These are phyloP conservation scores for Nyctibius bracteatus DNA, from an alignment of 2,113 vertebrate genomes.

Conservation along the genomic window DNA sequence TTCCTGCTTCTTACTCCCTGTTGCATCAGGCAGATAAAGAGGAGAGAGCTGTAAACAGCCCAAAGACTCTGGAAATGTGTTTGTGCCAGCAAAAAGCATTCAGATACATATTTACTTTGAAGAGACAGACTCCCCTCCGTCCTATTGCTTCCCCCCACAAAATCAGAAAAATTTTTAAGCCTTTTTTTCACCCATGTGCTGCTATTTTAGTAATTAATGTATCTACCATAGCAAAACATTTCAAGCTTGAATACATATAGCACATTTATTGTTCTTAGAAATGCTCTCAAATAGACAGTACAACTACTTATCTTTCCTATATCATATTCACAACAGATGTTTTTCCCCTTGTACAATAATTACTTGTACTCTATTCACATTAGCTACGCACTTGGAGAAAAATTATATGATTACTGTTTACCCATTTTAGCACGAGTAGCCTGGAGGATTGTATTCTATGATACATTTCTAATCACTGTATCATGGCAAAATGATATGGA, in stretches of 20 bases:
- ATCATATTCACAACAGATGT: background rate
- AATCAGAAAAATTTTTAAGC: background rate
- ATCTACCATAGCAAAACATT: background rate
- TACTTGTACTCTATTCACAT: background rate
- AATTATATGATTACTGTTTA: background rate
- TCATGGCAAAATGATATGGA: background rate
- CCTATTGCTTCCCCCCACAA: fast-evolving
- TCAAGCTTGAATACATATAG: background rate
- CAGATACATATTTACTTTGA: background rate
- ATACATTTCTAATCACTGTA: background rate
- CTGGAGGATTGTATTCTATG: background rate
- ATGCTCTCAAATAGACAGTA: background rate
- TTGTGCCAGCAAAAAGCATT: background rate
- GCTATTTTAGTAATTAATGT: conserved; percentile 11
- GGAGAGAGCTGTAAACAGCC: background rate
- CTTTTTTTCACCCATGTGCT: background rate
- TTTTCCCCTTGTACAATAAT: background rate
- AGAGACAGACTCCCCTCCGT: background rate
- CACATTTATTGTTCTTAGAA: background rate
- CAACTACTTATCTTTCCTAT: background rate
- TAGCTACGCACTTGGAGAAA: background rate
- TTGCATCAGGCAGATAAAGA: background rate
- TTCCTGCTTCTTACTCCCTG: background rate
- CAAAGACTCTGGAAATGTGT: background rate
- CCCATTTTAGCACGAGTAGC: background rate